Evolutionary conservation across 2,797 vertebrate species (phyloP), one percentile per base, ranked within the genome.

Genomic region (Tolypeutes matacus): DNA sequence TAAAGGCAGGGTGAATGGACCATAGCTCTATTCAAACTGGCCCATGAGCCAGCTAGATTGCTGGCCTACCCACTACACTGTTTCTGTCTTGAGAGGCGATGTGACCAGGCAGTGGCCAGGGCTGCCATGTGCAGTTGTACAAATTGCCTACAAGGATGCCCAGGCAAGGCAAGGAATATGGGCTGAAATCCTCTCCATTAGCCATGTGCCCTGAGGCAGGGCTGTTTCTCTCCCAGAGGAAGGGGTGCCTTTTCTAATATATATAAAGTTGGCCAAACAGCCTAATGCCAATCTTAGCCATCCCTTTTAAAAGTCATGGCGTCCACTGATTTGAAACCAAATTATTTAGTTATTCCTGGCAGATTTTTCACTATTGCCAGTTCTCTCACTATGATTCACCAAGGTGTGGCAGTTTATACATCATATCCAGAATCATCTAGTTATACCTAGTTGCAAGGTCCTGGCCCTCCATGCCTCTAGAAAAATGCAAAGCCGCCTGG

Each of bases 261-360:
- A 60, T 12, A 67, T 34, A 81, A 89, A 94, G 31, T n/a, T 81
- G 67, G 17, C 20, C 17, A n/a, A 86, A 78, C 76, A 8, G 31
- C 58, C 15, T 51, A 56, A 72, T 39, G 31, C 60, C 62, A 87
- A 27, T 67, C 13, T 88, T 89, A 62, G 14, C 21, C 14, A 81
- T 36, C 76, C 20, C 4, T 17, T 93, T 94, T 64, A 58, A 95
- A 96, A 77, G 9, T 27, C 39, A 25, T 64, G 49, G 36, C 46
- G 49, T 75, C 80, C 93, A 7, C 21, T 75, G 15, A 80, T 76
- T 82, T 86, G 69, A 92, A 95, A 73, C 20, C n/a, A 96, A 77
- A 12, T 82, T 73, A 84, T 65, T 49, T 60, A 58, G 12, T 4
- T 51, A 75, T 86, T 77, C 34, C 42, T 78, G 23, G 36, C n/a